phyloP scores from a whole-genome alignment of 2,888 invertebrate species.

The Crossocerus cetratus region DNA sequence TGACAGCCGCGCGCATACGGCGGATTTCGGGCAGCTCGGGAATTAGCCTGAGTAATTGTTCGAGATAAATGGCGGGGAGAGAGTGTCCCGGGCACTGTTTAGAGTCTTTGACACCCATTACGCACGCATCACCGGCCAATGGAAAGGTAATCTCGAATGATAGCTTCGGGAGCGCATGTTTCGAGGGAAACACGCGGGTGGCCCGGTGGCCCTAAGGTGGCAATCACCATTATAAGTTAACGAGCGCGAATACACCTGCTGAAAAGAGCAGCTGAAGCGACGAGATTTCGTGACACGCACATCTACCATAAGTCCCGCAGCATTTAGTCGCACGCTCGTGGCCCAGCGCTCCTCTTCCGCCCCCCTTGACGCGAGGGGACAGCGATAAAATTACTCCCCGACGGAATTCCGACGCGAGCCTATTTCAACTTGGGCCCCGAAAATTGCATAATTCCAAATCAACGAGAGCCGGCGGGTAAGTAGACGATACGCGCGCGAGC shows the following conservation, averaged over 20 bases:
- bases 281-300: conserved; percentile 43
- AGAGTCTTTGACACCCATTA: too few species aligned
- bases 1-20: background rate
- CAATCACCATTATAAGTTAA: conserved; percentile 54
- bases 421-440: background rate
- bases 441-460: conserved; percentile 5
- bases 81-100: too few species aligned
- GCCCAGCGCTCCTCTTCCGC: background rate
- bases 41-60: background rate
- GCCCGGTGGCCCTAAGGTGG: conserved; percentile 46
- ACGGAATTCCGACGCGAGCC: too few species aligned
- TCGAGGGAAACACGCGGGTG: conserved; percentile 44
- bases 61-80: background rate
- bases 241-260: conserved; percentile 50
- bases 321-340: conserved; percentile 15
- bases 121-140: too few species aligned
- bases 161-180: conserved; percentile 12
- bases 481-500: conserved; percentile 11
- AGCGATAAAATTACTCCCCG: background rate
- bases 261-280: conserved; percentile 28
- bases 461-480: conserved; percentile 8
- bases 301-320: conserved; percentile 38
- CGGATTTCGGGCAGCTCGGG: background rate
- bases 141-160: conserved; percentile 5
- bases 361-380: background rate